A percentile compares a stretch with the other conserved stretches of the same genome.
These are phyloP conservation scores for Rafetus swinhoei DNA, from an alignment of 2,113 vertebrate species.

Conservation along the genomic window DNA sequence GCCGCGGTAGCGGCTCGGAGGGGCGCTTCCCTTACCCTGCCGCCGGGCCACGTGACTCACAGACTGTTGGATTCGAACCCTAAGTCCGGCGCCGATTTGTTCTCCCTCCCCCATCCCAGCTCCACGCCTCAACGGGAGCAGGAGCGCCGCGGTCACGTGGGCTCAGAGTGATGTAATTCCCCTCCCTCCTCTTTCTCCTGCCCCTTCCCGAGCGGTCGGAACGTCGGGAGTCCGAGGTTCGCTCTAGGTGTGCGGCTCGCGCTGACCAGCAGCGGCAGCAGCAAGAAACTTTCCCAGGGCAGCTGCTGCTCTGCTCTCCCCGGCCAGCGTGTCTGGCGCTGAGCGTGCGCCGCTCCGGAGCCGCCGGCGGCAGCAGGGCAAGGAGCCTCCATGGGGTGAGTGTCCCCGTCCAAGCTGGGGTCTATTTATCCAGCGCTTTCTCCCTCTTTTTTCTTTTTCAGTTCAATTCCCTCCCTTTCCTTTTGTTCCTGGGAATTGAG, in stretches of 20 bases:
- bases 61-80: not conserved
- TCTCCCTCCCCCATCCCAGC: conserved; percentile 22
- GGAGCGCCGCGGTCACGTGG: conserved; percentile 15
- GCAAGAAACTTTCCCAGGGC: conserved; percentile 4
- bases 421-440: accelerated
- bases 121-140: conserved; percentile 8
- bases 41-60: conserved; percentile 51
- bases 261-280: conserved; percentile 16
- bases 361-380: not conserved
- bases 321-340: not conserved
- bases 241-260: conserved; percentile 56
- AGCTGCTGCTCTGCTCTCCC: not conserved
- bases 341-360: not conserved
- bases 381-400: conserved; percentile 12
- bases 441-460: not conserved
- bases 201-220: not conserved
- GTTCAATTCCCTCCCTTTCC: not conserved
- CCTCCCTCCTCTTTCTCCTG: not conserved
- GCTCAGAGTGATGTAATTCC: not conserved
- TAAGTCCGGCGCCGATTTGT: conserved; percentile 29
- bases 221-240: conserved; percentile 50
- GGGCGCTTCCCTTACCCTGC: not conserved
- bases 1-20: not conserved
- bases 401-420: not conserved
- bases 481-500: not conserved